Conservation (phyloP, 1,140 invertebrate species). For the Trialeurodes vaporariorum region DNA sequence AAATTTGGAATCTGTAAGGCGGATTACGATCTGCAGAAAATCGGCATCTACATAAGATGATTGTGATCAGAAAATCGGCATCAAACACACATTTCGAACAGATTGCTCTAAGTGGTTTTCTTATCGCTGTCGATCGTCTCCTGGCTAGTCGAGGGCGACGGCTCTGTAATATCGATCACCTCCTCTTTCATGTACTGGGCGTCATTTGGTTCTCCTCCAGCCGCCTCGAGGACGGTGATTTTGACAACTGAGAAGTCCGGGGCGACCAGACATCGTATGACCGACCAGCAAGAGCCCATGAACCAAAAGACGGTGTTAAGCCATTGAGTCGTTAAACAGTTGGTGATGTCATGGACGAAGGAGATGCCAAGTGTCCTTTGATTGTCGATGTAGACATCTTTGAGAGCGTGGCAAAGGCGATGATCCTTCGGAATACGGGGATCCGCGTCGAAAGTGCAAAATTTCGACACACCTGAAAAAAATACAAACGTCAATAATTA, state of each 20-base stretch:
- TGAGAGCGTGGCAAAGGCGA: background rate
- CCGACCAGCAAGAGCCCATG: background rate
- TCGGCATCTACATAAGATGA: too few species aligned
- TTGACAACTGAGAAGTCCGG: background rate
- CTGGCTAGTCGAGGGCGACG: background rate
- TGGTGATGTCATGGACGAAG: background rate
- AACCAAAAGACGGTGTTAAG: background rate
- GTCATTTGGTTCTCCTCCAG: background rate
- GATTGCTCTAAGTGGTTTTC: background rate
- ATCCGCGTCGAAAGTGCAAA: background rate
- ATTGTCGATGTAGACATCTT: background rate
- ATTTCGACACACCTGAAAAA: background rate
- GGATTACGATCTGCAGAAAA: too few species aligned
- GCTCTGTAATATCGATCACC: background rate
- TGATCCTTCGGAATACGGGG: background rate
- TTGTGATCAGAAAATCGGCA: too few species aligned
- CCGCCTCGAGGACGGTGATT: background rate
- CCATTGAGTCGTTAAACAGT: background rate
- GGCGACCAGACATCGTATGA: background rate
- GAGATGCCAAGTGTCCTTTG: too few species aligned
- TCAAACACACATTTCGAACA: too few species aligned
- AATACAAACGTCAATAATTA: too few species aligned
- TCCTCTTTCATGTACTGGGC: background rate
- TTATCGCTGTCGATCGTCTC: background rate
- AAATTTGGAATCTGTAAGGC: too few species aligned